A percentile compares a stretch with the other conserved stretches of the same genome.
phyloP scores from a whole-genome alignment of 2,888 invertebrate genomes.

The Morpho achilles region DNA sequence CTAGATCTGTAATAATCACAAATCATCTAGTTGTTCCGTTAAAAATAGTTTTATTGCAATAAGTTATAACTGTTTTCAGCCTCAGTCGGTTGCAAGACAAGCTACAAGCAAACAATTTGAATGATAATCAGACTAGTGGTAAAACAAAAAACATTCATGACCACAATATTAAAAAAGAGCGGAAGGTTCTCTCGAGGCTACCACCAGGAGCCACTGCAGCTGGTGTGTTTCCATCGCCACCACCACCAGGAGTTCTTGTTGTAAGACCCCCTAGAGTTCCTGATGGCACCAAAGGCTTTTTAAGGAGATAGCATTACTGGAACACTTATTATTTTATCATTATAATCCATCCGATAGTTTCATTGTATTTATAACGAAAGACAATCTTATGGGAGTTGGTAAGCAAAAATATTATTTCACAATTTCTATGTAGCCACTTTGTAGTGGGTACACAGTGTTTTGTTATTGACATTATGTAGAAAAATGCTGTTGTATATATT shows the following conservation, averaged over 20 bases:
- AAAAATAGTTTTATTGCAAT: neutral
- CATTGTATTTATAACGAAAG: slow-evolving; percentile 15
- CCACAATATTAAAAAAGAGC: slow-evolving; percentile 62
- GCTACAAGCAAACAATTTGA: slow-evolving; percentile 64
- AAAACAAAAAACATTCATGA: slow-evolving; percentile 53
- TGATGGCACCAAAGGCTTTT: slow-evolving; percentile 83
- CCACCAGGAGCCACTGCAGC: slow-evolving; percentile 55
- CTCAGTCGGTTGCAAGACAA: slow-evolving; percentile 67
- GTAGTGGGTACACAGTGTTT: no score
- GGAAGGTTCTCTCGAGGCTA: slow-evolving; percentile 59
- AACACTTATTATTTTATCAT: slow-evolving; percentile 16
- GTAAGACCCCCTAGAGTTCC: slow-evolving; percentile 88
- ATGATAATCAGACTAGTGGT: slow-evolving; percentile 49
- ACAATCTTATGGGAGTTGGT: slow-evolving; percentile 13
- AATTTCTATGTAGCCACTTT: slow-evolving; percentile 11
- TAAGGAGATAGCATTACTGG: slow-evolving; percentile 61
- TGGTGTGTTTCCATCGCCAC: slow-evolving; percentile 64
- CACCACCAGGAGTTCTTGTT: slow-evolving; percentile 74
- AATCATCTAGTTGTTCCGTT: no score
- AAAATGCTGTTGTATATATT: no score
- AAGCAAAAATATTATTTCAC: slow-evolving; percentile 20
- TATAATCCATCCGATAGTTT: slow-evolving; percentile 24
- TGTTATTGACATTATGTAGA: no score
- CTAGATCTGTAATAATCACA: no score
- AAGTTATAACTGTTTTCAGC: slow-evolving; percentile 35